Percentiles rank a stretch among this genome's conserved stretches.
phyloP scores from a whole-genome alignment of 2,888 invertebrate species.

The Herminia tarsipennalis region DNA sequence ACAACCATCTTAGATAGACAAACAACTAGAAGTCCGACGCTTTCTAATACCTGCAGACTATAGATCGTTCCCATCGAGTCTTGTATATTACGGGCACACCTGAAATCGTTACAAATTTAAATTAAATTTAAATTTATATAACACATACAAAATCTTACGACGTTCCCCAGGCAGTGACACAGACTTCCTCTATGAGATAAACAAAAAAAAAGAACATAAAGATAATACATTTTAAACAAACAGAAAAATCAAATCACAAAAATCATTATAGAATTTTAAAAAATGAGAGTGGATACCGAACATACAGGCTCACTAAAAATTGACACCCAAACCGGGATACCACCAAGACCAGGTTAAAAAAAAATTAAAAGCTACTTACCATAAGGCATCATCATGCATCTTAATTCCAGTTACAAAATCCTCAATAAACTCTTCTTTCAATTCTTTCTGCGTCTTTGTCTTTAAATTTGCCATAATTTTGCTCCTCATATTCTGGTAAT shows the following conservation, averaged over 20 bases:
- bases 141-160: too few species aligned
- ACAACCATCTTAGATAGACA: slow-evolving; percentile 63
- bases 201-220: too few species aligned
- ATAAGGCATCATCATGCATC: slow-evolving; percentile 61
- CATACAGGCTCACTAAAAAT: too few species aligned
- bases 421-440: slow-evolving; percentile 47
- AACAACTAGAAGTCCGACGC: slow-evolving; percentile 53
- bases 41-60: slow-evolving; percentile 62
- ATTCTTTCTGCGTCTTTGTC: slow-evolving; percentile 24
- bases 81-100: slow-evolving; percentile 64
- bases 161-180: too few species aligned
- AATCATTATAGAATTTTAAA: too few species aligned
- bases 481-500: slow-evolving; percentile 49
- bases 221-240: too few species aligned
- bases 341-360: neutral
- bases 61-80: slow-evolving; percentile 58
- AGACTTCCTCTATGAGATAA: too few species aligned
- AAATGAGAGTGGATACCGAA: too few species aligned
- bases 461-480: slow-evolving; percentile 37
- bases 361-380: slow-evolving; percentile 44
- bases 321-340: too few species aligned
- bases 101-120: slow-evolving; percentile 26
- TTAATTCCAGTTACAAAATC: slow-evolving; percentile 59
- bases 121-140: too few species aligned
- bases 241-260: too few species aligned